Percentiles rank a stretch among this genome's conserved stretches.
These are phyloP conservation scores for Diaphora mendica DNA, from an alignment of 2,888 invertebrate genomes.

Conservation along the genomic window DNA sequence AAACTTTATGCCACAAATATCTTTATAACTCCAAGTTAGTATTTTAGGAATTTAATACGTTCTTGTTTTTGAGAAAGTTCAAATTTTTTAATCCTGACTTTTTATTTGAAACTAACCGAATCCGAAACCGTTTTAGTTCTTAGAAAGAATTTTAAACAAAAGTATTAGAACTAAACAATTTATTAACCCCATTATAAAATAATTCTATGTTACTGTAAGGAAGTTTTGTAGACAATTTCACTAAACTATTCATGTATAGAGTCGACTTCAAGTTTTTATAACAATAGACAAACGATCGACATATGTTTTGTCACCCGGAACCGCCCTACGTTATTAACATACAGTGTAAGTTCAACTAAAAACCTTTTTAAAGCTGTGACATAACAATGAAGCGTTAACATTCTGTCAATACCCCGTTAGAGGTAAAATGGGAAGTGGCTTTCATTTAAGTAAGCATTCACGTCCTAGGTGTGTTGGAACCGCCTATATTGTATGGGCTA, in stretches of 20 bases:
- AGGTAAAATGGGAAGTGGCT: constrained; percentile 71
- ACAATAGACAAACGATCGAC: constrained; percentile 75
- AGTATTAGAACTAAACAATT: constrained; percentile 24
- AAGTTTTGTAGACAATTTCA: constrained; percentile 63
- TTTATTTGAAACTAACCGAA: constrained; percentile 25
- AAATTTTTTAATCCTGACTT: constrained; percentile 28
- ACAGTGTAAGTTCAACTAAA: constrained; percentile 71
- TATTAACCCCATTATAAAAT: constrained; percentile 47
- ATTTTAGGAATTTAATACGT: constrained; percentile 57
- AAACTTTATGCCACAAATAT: constrained; percentile 57
- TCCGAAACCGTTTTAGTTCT: constrained; percentile 7
- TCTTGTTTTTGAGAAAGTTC: constrained; percentile 45
- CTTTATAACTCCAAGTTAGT: constrained; percentile 53
- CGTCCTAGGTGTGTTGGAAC: constrained; percentile 47
- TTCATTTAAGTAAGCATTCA: constrained; percentile 65
- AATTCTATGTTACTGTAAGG: constrained; percentile 16
- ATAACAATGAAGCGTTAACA: constrained; percentile 82
- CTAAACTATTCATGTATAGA: constrained; percentile 62
- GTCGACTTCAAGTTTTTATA: constrained; percentile 68
- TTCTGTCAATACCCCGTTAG: constrained; percentile 76
- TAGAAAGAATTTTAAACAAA: not conserved
- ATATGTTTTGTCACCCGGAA: constrained; percentile 80
- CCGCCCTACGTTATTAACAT: constrained; percentile 77
- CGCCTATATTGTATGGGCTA: constrained; percentile 31
- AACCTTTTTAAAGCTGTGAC: constrained; percentile 77